Conservation (phyloP, 2,888 invertebrate species). For the Trichopria drosophilae region DNA sequence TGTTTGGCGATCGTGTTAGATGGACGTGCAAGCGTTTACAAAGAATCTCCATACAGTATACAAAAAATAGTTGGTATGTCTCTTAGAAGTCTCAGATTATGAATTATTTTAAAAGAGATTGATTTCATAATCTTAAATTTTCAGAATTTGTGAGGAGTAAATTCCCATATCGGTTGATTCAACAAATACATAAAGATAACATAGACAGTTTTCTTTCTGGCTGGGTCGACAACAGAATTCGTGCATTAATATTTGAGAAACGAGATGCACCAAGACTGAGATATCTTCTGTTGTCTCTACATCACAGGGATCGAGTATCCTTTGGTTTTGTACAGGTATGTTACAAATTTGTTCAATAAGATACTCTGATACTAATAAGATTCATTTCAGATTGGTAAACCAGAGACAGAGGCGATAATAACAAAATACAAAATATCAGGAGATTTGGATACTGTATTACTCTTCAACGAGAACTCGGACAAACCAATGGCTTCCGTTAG, state of each 20-base stretch:
- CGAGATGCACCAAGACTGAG: constrained; percentile 75
- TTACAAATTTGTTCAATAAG: too few species aligned
- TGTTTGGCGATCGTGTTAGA: constrained; percentile 79
- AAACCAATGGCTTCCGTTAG: constrained; percentile 83
- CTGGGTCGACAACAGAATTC: constrained; percentile 89
- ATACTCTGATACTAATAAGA: constrained; percentile 7
- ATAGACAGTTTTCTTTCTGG: constrained; percentile 79
- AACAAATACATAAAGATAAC: constrained; percentile 71
- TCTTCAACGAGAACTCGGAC: constrained; percentile 85
- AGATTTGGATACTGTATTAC: constrained; percentile 77
- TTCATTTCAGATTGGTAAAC: constrained; percentile 65
- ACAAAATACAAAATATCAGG: constrained; percentile 73
- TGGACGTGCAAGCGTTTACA: constrained; percentile 82
- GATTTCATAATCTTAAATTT: constrained; percentile 7
- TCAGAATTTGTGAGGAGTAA: constrained; percentile 84
- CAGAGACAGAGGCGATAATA: constrained; percentile 67
- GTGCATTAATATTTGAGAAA: constrained; percentile 86
- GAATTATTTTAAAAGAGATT: background rate
- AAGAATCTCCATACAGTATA: constrained; percentile 77
- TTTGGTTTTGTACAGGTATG: constrained; percentile 72
- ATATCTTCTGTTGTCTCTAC: constrained; percentile 86
- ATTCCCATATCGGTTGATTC: constrained; percentile 81
- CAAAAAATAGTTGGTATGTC: constrained; percentile 77
- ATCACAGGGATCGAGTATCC: constrained; percentile 80
- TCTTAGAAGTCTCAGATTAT: background rate